Evolutionary conservation across 2,888 invertebrate genomes (phyloP), one percentile per base, ranked within the genome.

Genomic region (Branchellion lobata): DNA sequence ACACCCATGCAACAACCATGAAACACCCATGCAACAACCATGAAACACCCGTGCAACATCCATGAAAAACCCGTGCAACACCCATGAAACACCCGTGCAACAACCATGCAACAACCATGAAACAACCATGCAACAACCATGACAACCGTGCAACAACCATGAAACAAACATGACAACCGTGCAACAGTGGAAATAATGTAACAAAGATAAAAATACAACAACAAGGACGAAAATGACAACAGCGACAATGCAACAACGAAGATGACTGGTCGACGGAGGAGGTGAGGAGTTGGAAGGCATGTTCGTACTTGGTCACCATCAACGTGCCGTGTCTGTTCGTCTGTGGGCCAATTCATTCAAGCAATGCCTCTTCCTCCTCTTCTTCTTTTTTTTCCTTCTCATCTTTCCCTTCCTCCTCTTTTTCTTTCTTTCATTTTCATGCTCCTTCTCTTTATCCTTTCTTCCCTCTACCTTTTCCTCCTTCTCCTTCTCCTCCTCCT

Each of bases 241-340:
- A 5, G 29, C 29, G 29, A 29, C 8, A 87, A 84, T 80, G 84
- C 84, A 80, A 87, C 87, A 83, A 24, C 57, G 31, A 36, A 57
- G 85, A 86, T 84, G 83, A 87, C 87, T 87, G 84, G 81, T 88
- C 88, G 68, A 84, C 84, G 34, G 87, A 86, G 83, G 86, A 86
- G 65, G 87, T 85, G 84, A 87, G 85, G 21, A 88, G 80, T 82
- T 88, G 87, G 79, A 84, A 83, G 80, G 84, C 84, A 74, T 85
- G 84, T 29, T 84, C 82, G 61, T 81, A 81, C 80, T 84, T 84
- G 82, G 87, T 87, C 81, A 87, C 87, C 73, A 36, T 57, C 21
- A 65, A 11, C 24, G 53, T 31, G 14, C 77, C 77, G 53, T 34
- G 36, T n/a, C 65, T 77, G 11, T 18, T 65, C 21, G 36, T 65